Conservation (phyloP, 2,113 vertebrate genomes). For the Phoenicopterus ruber region DNA sequence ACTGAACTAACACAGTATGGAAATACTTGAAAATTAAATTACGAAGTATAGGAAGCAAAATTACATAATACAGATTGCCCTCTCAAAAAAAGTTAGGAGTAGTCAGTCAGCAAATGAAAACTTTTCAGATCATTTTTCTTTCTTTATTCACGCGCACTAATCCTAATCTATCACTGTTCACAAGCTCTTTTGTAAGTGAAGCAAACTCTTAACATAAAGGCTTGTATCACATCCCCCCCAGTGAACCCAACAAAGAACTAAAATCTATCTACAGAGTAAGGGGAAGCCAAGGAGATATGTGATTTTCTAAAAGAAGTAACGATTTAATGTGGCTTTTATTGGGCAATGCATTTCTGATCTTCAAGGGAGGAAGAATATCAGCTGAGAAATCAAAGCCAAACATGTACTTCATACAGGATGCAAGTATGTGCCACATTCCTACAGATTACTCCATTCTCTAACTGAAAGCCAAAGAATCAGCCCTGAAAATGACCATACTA, state of each 20-base stretch:
- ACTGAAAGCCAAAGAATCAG: not conserved
- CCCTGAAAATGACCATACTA: not conserved
- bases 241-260: not conserved
- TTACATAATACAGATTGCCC: not conserved
- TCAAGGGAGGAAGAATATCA: not conserved
- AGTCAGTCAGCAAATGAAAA: not conserved
- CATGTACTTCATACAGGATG: not conserved
- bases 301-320: not conserved
- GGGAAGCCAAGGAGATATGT: not conserved
- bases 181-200: not conserved
- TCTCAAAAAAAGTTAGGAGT: not conserved
- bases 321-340: not conserved
- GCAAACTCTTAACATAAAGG: not conserved
- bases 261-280: not conserved
- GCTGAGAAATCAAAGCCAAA: not conserved
- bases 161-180: not conserved
- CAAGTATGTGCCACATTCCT: not conserved
- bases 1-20: not conserved
- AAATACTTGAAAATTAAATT: not conserved
- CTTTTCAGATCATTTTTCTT: not conserved
- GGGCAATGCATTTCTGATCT: not conserved
- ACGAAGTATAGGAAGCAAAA: not conserved
- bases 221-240: not conserved
- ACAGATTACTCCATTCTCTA: not conserved
- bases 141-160: not conserved